Evolutionary conservation across 92 coral and sea anemone species (phyloP), one percentile per base, ranked within the genome.

Genomic region (Phymanthus crucifer): DNA sequence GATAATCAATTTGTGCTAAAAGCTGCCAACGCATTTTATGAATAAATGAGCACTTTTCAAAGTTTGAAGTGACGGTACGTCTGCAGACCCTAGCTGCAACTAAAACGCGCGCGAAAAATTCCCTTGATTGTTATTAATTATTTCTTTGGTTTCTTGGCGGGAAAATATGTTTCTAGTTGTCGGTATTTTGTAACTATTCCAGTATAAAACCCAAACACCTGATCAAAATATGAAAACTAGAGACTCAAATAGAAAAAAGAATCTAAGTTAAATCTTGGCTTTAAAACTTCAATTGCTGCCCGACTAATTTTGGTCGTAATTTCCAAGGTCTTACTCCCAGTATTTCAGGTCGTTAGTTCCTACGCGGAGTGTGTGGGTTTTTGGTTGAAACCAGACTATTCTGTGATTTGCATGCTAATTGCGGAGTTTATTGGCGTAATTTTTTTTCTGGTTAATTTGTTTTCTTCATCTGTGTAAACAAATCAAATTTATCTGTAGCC

Each of bases 381-480:
- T 61, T 17, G 23, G 31, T 9, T 24, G 12, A 29, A 61, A 34
- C 27, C 17, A 24, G 16, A 12, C 34, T 61, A 7, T 61, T 27
- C 17, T 6, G 27, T 12, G 27, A 54, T 54, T 54, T 61, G 17
- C 68, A 61, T 61, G 17, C 68, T 24, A 61, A 61, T 54, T 21
- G 64, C 11, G 8, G 64, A 21, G 64, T 24, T 54, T 61, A 61
- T 61, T 61, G 34, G 34, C 19, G 7, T 3, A n/a, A 61, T 61
- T 61, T 4, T n/a, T 61, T 24, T 61, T 27, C 36, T 61, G 35
- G 34, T 61, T 61, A 26, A 26, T 24, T 61, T 61, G 68, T 61
- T 61, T 54, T 61, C 68, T 17, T 61, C 68, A 61, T 61, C 32
- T 61, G 68, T 61, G 34, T 61, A 61, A 61, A 61, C 68, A 61